A percentile compares a stretch with the other conserved stretches of the same genome.
phyloP scores from a whole-genome alignment of 92 coral and sea anemone genomes.

The Parazoanthus atlanticus region DNA sequence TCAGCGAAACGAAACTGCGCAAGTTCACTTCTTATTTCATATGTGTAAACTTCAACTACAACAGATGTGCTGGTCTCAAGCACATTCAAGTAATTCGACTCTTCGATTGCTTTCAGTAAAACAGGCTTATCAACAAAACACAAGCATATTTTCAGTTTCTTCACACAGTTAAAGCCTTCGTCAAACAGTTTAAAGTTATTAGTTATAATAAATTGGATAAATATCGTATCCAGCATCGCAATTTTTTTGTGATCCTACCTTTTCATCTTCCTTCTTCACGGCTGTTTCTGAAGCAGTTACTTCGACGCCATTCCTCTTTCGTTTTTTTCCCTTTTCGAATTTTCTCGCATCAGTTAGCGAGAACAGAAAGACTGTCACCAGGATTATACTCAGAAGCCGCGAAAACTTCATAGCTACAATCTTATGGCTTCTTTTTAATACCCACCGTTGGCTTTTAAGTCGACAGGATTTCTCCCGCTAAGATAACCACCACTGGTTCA shows the following conservation, averaged over 20 bases:
- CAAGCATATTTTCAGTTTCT: background rate
- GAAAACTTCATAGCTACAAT: background rate
- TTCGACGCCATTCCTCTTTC: background rate
- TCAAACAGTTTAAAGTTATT: background rate
- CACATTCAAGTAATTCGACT: background rate
- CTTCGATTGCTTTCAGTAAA: background rate
- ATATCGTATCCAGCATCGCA: background rate
- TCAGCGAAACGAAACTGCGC: background rate
- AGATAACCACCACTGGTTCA: background rate
- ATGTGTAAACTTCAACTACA: background rate
- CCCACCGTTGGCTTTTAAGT: background rate
- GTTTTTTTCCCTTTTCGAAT: background rate
- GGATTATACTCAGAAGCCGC: background rate
- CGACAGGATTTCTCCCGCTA: background rate
- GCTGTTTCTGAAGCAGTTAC: background rate
- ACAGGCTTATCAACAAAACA: background rate
- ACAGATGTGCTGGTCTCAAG: background rate
- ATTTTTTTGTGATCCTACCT: background rate
- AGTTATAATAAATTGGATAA: background rate
- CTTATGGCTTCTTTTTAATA: background rate
- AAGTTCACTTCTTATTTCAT: background rate
- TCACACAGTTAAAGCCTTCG: background rate
- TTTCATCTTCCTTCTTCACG: background rate
- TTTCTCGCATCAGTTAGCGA: slow-evolving; percentile 11
- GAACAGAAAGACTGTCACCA: background rate